Conservation (phyloP, 2,797 vertebrate genomes). For the Florisuga fusca region DNA sequence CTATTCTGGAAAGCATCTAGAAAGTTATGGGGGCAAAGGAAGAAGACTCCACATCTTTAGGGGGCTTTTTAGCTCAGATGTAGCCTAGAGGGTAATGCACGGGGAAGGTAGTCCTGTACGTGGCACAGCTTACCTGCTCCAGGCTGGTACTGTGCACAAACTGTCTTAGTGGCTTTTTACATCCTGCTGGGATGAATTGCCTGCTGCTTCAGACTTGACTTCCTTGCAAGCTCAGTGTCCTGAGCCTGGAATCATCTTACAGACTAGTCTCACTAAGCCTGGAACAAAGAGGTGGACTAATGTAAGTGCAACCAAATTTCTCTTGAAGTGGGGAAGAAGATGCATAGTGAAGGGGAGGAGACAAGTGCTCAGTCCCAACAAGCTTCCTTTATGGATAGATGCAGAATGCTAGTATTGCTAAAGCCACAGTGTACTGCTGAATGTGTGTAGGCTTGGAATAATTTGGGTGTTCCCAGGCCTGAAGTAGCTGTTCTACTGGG, state of each 20-base stretch:
- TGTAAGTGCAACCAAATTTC: background rate
- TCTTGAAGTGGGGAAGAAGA: background rate
- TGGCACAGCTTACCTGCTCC: background rate
- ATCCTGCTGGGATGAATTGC: background rate
- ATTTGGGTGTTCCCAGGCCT: background rate
- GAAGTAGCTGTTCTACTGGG: background rate
- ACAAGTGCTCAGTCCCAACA: background rate
- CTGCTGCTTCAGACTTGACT: background rate
- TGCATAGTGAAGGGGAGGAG: background rate
- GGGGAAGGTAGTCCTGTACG: background rate
- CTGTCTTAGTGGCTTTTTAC: background rate
- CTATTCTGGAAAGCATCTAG: background rate
- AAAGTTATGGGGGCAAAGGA: rapidly evolving
- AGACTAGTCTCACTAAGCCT: background rate
- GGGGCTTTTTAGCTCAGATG: background rate
- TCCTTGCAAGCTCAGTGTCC: background rate
- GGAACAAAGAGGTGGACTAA: background rate
- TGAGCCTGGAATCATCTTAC: background rate
- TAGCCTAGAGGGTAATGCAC: too few relatives aligned
- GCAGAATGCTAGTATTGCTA: background rate
- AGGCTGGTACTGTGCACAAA: background rate
- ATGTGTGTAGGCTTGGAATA: rapidly evolving
- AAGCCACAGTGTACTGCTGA: background rate
- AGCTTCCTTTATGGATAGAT: background rate
- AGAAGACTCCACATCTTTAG: background rate